Evolutionary conservation across 2,113 vertebrate species (phyloP).

Genomic region (Amazona guildingii): DNA sequence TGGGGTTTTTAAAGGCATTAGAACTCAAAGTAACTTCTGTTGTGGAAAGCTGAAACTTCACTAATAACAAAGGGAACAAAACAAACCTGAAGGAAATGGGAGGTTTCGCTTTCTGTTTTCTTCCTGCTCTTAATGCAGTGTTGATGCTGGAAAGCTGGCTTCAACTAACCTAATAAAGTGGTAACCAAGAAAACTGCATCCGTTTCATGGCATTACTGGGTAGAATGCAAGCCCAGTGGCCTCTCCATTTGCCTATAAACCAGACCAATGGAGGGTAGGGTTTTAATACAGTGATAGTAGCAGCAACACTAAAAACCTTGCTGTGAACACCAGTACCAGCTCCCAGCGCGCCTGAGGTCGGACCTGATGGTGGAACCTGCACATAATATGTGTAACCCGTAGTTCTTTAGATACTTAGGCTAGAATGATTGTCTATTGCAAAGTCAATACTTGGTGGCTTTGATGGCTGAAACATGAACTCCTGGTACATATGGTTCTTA

Average conservation of each 20-base stretch:
- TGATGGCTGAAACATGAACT: constrained; percentile 2
- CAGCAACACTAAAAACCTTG: background rate
- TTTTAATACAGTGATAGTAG: background rate
- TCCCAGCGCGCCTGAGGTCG: background rate
- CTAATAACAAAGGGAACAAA: background rate
- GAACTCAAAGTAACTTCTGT: background rate
- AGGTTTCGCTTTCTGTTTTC: background rate
- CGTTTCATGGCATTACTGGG: background rate
- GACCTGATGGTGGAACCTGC: background rate
- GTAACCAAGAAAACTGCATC: background rate
- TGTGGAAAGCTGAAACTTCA: background rate
- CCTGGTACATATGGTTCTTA: background rate
- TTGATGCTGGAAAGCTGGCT: background rate
- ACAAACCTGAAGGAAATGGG: background rate
- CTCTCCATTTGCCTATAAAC: fast-evolving
- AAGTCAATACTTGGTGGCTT: background rate
- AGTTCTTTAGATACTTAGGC: background rate
- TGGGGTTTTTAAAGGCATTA: background rate
- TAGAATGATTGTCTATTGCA: background rate
- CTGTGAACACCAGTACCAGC: fast-evolving
- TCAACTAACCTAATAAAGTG: background rate
- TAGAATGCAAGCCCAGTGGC: background rate
- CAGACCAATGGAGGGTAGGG: background rate
- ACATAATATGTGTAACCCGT: fast-evolving
- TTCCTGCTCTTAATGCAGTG: background rate